Base-by-base conservation (phyloP, 2,888 invertebrate species). In the Perizoma affinitatum region DNA sequence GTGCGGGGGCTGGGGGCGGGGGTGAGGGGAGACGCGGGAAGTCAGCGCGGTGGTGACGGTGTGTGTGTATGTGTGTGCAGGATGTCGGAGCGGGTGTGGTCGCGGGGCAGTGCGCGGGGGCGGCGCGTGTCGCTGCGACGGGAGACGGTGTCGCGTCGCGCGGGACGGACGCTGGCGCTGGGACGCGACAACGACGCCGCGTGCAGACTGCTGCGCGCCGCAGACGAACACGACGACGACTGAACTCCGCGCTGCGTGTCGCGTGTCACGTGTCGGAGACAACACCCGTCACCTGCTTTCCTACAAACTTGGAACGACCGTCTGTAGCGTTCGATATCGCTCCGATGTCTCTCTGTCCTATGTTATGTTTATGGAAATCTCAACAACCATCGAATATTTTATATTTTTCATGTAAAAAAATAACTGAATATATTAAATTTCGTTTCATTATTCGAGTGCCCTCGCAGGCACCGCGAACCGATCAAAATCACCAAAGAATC, bases 181-280 rank as follows among this genome's bases (percentile, higher is more conserved):
- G 85, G 83, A 62, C 72, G 77, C 40, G 68, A 55, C 67, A 82
- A 82, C 76, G 84, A 84, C 79, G 72, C 52, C 68, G 75, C 79
- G 47, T 85, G 88, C 73, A 74, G 80, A 74, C 70, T 75, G 66
- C 78, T 83, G 66, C 75, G 67, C 67, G 67, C 76, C 50, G 62
- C 60, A 45, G 75, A 71, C 68, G 50, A 10, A 35, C 36, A 40
- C 34, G 65, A 65, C 49, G 51, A 55, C 41, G 58, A 48, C 52
- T 52, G 47, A 43, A 43, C 11, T 5, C 4, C 41, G 47, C 61
- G 9, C 41, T 22, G 22, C 22, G 22, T 22, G 22, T 3, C 3
- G 22, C 22, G 3, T 22, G 22, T 3, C 22, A 22, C 22, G 22
- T 22, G 22, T 3, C 22, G 22, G 22, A 3, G 22, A 3, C 22